Evolutionary conservation across 2,113 vertebrate genomes (phyloP), one percentile per base, ranked within the genome.

Genomic region (Nycticebus coucang): DNA sequence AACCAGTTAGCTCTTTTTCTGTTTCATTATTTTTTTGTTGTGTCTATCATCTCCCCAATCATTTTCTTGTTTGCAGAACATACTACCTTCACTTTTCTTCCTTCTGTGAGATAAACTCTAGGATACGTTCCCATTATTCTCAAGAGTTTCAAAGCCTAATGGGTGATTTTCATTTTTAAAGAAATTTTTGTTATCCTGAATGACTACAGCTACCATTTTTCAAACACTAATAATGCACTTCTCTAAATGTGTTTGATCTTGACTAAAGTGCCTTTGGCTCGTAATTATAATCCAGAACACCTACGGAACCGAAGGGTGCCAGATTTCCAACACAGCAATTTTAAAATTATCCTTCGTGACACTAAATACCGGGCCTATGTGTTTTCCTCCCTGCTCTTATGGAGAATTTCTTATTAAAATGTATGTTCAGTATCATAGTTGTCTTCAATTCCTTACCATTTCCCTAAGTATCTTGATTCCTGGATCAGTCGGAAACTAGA

Each of bases 121-220:
- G 4, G 7, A 78, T 66, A 6, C 4, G 57, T 62, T 75, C 14
- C 26, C 10, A 89, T 26, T 84, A 71, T 83, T 62, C 21, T 89
- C 33, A 88, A 66, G 30, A 55, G 26, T 88, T 93, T 91, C 22
- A 94, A 97, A 87, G 57, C 1, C 9, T 62, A 87, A 60, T 62
- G 64, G 64, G 77, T 37, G 60, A 14, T 37, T 89, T 87, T 64
- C 17, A 90, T 69, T 90, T 92, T 4, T 87, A 3, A 50, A 50
- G 41, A 45, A 57, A 57, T 1, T 53, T 94, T 53, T 37, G 17
- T 60, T 82, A 66, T 80, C 17, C 15, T 87, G 88, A 91, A 80
- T 64, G 17, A 69, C 37, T n/a, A 3, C 2, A 37, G 9, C 30
- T 62, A 69, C 4, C 6, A 83, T 80, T 90, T 80, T 79, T 69